Evolutionary conservation across 2,888 invertebrate species (phyloP), one percentile per base, ranked within the genome.

Genomic region (Drosophila subsilvestris): DNA sequence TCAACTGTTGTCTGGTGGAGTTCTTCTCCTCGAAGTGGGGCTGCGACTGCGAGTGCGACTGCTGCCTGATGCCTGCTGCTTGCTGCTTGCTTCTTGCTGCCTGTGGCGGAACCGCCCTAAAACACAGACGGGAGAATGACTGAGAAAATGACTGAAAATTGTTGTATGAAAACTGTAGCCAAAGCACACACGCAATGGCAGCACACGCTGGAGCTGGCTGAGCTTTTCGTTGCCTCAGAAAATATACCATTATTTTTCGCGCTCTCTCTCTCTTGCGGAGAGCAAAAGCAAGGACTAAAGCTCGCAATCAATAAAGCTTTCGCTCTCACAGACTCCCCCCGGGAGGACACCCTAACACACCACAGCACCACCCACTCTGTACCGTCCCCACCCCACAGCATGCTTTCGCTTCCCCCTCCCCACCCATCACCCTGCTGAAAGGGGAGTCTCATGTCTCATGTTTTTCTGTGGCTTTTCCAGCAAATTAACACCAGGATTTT

Each of bases 51-150:
- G 44, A 18, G 18, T 18, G 10, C n/a, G 44, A 17, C 10, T 14
- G 66, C 88, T 45, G 91, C 89, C 91, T 92, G 92, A 32, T 81
- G 62, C 55, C 72, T 80, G 85, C 88, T 89, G 89, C 84, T 48
- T 37, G 37, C 85, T 44, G 29, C 10, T 10, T 29, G 29, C 2
- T 29, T 10, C 29, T 12, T 65, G 74, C 91, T 91, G 91, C 90
- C 91, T 92, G 92, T 37, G 37, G 37, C 92, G 92, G 92, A 92
- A 92, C 92, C 92, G 92, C 92, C 92, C 92, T 92, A 92, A 86
- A 92, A 92, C 92, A 92, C 92, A 91, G 92, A 91, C 91, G 86
- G 78, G 89, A 91, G 91, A 90, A 92, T 89, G 92, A 91, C 91
- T 92, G 90, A 90, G 89, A 91, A 91, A 90, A 92, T 89, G 92